These are phyloP conservation scores for Enteromius afrohamiltoni DNA, from an alignment of 2,797 vertebrate genomes.

Conservation along the genomic window DNA sequence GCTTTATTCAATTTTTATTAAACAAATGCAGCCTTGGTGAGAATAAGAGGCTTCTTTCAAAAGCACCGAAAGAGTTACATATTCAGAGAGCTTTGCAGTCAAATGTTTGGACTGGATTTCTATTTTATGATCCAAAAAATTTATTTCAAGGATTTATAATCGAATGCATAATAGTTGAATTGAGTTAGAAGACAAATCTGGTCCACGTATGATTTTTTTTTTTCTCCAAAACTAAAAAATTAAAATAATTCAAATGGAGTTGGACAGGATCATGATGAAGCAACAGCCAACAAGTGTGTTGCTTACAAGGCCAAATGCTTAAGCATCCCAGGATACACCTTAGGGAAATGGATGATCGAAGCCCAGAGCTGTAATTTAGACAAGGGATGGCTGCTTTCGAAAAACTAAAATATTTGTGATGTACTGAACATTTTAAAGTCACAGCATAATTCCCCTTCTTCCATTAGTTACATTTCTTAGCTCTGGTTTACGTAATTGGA, in stretches of 20 bases:
- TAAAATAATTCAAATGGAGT: neutral
- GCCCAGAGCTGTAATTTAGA: neutral
- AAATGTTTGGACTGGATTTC: neutral
- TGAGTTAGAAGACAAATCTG: neutral
- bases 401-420: neutral
- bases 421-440: neutral
- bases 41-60: neutral
- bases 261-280: neutral
- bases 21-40: neutral
- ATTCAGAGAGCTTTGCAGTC: neutral
- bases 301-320: constrained; percentile 20
- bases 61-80: neutral
- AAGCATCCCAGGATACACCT: neutral
- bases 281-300: constrained; percentile 17
- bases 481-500: neutral
- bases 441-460: neutral
- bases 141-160: neutral
- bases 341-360: neutral
- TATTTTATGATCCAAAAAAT: neutral
- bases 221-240: neutral
- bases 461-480: neutral
- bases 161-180: neutral
- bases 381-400: neutral
- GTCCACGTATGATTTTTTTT: neutral
- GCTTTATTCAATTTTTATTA: neutral